A percentile compares a stretch with the other conserved stretches of the same genome.
Conservation (phyloP, 2,797 vertebrate genomes). For the Vespertilio murinus region DNA sequence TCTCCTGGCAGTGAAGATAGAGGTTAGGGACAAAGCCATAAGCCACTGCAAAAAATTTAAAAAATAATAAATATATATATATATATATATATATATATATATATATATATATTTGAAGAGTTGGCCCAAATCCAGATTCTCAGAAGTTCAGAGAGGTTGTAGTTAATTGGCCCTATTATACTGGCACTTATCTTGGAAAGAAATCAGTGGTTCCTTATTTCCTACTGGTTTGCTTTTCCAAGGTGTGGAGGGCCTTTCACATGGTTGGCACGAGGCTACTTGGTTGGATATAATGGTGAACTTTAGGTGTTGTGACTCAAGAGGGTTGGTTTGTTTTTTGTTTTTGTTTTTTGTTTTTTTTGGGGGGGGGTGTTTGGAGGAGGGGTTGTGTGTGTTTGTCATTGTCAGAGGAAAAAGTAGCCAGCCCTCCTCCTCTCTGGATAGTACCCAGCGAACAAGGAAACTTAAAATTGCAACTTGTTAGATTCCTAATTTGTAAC, state of each 20-base stretch:
- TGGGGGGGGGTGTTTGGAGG: no score
- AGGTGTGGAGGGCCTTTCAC: constrained; percentile 38
- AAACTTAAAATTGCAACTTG: not conserved
- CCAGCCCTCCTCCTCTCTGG: not conserved
- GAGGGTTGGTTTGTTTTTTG: not conserved
- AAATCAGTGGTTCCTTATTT: not conserved
- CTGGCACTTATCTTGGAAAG: constrained; percentile 40
- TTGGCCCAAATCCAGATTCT: constrained; percentile 28
- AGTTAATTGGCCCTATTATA: constrained; percentile 30
- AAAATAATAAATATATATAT: no score
- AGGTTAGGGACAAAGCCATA: constrained; percentile 25
- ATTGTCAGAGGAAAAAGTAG: not conserved
- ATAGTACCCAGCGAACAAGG: not conserved
- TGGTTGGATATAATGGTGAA: constrained; percentile 32
- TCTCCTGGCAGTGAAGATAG: constrained; percentile 31
- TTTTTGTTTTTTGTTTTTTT: no score
- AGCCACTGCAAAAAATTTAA: constrained; percentile 40
- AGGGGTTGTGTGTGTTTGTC: not conserved
- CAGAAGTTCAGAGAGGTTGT: not conserved
- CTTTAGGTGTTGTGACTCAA: constrained; percentile 17
- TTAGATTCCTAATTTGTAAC: not conserved
- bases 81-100: not conserved
- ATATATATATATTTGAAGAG: not conserved
- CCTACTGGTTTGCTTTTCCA: constrained; percentile 51
- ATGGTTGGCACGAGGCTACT: constrained; percentile 28